Base-by-base conservation (phyloP, 2,797 vertebrate genomes). In the Percopsis omiscomaycus region DNA sequence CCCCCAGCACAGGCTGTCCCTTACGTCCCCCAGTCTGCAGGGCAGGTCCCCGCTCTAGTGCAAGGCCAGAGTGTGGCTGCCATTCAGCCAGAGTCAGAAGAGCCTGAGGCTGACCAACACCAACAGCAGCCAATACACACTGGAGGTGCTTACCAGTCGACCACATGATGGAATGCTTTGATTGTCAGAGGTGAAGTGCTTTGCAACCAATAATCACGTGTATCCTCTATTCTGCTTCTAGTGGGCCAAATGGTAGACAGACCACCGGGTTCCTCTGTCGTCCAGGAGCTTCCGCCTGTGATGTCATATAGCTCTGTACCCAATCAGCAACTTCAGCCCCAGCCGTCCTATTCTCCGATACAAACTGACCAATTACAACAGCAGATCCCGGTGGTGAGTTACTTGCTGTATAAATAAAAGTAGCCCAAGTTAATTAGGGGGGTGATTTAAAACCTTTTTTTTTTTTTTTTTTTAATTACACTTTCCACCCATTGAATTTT, bases 71-170 rank as follows among this genome's bases (percentile, higher is more conserved):
- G 0, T 87, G 89, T 81, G 59, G 71, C 71, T 44, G 29, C 83
- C 81, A 84, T 91, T 0, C 95, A 95, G 88, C 90, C 93, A 46
- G 97, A 97, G 74, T 85, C 92, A 1, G 96, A 98, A 77, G 96
- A 96, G 61, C 89, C 93, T 0, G 96, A 98, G 69, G 90, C 89
- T 49, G 96, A 99, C 80, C 95, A 95, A 49, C 93, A 94, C 76
- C 93, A 93, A 66, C 95, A 93, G 49, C 86, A 95, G 71, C 90
- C 93, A 6, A 89, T 93, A 49, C 95, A 94, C 64, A 88, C 77
- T 53, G 85, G 51, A 66, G 82, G 71, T 71, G 82, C 89, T 89
- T 46, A 64, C 68, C 67, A 49, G 5, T 51, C 56, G 0, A 53
- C 48, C 48, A 52, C 44, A 59, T 16, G 54, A 11, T 0, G 9